These are phyloP conservation scores for Phylloscopus whistleri DNA, from an alignment of 2,113 vertebrate genomes.

Conservation along the genomic window DNA sequence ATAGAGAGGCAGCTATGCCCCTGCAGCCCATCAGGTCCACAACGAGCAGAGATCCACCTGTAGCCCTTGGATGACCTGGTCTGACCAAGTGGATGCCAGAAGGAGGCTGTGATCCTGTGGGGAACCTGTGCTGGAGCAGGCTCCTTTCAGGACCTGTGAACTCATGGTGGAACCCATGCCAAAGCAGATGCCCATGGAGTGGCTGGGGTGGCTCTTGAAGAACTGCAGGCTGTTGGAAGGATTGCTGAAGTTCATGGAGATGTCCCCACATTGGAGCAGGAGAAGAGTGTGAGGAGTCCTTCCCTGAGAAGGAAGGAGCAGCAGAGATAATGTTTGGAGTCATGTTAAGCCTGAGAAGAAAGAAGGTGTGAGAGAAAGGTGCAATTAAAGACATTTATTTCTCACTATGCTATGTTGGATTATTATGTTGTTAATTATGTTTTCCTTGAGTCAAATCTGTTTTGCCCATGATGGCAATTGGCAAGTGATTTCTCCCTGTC, in stretches of 20 bases:
- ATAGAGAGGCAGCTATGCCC: background rate
- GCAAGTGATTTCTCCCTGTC: background rate
- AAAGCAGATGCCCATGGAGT: background rate
- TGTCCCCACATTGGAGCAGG: background rate
- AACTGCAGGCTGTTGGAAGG: background rate
- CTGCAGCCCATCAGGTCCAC: background rate
- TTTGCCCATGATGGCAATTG: background rate
- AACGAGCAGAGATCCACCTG: background rate
- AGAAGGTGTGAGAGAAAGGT: fast-evolving
- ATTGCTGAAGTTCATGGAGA: background rate
- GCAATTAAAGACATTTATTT: background rate
- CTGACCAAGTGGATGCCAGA: background rate
- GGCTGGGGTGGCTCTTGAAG: background rate
- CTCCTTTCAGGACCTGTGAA: background rate
- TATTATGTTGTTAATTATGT: background rate
- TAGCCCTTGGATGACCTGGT: background rate
- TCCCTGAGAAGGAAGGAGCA: background rate
- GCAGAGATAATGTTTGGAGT: background rate
- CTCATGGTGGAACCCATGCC: background rate
- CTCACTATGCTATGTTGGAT: background rate
- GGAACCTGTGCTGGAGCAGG: background rate
- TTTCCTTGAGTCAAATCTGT: background rate
- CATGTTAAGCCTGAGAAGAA: fast-evolving
- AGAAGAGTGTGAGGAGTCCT: background rate
- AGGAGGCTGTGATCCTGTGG: background rate